These are phyloP conservation scores for Phyllostomus discolor DNA, from an alignment of 2,113 vertebrate species.

Conservation along the genomic window DNA sequence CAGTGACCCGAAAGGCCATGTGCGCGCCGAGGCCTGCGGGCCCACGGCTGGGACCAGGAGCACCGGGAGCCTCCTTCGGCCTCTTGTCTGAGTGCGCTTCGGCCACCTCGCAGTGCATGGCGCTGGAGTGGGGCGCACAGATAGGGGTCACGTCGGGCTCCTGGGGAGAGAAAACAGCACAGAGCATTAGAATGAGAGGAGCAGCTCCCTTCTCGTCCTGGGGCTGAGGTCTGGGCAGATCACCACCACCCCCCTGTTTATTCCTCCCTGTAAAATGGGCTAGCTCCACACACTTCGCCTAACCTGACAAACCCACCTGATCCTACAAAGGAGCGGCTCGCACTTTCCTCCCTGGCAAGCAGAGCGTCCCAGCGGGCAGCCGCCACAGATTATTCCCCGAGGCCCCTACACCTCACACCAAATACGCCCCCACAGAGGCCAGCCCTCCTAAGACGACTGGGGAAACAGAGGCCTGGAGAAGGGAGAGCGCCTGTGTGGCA, in stretches of 20 bases:
- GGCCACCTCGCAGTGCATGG: constrained; percentile 67
- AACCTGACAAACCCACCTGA: neutral
- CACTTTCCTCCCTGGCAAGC: neutral
- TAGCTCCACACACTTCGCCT: neutral
- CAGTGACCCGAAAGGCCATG: constrained; percentile 68
- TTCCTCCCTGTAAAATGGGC: neutral
- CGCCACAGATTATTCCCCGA: neutral
- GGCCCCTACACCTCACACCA: neutral
- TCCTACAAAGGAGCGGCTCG: neutral
- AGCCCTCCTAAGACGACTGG: neutral
- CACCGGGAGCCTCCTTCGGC: constrained; percentile 66
- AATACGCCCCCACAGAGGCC: neutral
- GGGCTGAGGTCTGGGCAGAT: neutral
- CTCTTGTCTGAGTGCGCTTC: constrained; percentile 60
- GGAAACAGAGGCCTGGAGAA: constrained; percentile 24
- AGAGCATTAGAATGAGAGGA: neutral
- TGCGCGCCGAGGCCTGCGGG: constrained; percentile 30
- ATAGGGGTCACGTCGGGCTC: constrained; percentile 29
- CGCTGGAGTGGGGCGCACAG: constrained; percentile 40
- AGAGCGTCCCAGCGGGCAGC: neutral
- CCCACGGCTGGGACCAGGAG: constrained; percentile 13
- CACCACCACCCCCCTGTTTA: neutral
- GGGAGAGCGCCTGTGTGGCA: neutral
- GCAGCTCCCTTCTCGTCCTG: neutral
- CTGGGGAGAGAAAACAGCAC: constrained; percentile 30